phyloP scores from a whole-genome alignment of 2,797 vertebrate genomes.

The Melanotaenia nigrans region DNA sequence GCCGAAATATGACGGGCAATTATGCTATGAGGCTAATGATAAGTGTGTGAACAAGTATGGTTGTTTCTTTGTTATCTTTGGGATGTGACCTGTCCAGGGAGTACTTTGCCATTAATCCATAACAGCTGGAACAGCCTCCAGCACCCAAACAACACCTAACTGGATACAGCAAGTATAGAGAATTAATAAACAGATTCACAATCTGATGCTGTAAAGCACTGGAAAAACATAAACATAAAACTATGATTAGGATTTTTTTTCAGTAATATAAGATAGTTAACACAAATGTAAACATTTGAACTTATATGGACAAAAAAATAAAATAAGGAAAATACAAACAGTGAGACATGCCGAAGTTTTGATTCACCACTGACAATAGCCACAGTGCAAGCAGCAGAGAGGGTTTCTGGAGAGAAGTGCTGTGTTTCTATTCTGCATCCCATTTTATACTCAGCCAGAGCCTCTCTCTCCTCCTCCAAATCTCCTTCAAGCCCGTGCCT shows the following conservation, averaged over 20 bases:
- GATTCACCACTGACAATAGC: constrained; percentile 29
- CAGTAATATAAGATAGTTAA: too few relatives aligned
- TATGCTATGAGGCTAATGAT: too few relatives aligned
- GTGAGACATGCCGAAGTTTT: constrained; percentile 16
- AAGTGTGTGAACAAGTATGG: background rate
- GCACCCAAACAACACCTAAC: background rate
- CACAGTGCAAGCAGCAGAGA: constrained; percentile 24
- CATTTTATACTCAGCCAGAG: constrained; percentile 57
- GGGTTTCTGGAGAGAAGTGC: constrained; percentile 42
- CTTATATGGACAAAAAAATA: constrained; percentile 8
- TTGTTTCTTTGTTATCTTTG: background rate
- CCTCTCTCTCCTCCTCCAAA: constrained; percentile 53
- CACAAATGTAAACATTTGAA: background rate
- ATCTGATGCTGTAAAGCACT: background rate
- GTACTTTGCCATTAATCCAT: background rate
- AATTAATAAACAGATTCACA: background rate
- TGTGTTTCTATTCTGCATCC: constrained; percentile 29
- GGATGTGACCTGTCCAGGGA: background rate
- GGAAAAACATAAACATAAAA: background rate
- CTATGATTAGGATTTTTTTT: too few relatives aligned
- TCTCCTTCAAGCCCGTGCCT: constrained; percentile 65
- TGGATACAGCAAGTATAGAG: background rate
- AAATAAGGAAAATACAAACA: background rate
- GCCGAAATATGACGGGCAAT: too few relatives aligned
- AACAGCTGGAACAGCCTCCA: background rate